Evolutionary conservation across 2,888 invertebrate species (phyloP).

Genomic region (Hydraecia micacea): DNA sequence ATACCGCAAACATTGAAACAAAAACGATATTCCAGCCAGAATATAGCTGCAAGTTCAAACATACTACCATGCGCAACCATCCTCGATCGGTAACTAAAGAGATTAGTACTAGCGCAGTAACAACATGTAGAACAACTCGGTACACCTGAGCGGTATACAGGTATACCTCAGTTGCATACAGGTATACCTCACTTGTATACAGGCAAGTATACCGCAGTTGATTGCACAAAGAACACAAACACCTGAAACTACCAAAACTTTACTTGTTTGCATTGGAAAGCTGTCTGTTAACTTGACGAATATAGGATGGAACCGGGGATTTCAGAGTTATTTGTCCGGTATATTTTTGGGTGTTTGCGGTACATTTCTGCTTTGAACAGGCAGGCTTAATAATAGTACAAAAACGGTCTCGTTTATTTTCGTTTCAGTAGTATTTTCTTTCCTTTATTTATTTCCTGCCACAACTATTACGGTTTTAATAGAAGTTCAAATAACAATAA

Average conservation of each 20-base stretch:
- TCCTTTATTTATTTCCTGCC: background rate
- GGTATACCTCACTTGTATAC: background rate
- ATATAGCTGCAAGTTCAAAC: background rate
- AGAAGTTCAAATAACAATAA: background rate
- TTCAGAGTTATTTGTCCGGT: slow-evolving; percentile 26
- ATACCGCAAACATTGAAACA: background rate
- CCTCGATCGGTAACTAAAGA: background rate
- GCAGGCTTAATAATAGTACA: background rate
- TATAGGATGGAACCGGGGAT: slow-evolving; percentile 5
- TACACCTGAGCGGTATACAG: background rate
- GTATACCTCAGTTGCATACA: background rate
- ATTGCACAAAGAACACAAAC: slow-evolving; percentile 67
- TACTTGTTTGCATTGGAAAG: slow-evolving; percentile 56
- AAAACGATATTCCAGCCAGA: background rate
- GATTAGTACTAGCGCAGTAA: slow-evolving; percentile 15
- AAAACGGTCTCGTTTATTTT: no score
- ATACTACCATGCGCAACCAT: no score
- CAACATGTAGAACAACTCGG: slow-evolving; percentile 8
- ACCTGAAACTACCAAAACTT: slow-evolving; percentile 53
- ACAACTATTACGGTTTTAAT: background rate
- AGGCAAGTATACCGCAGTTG: slow-evolving; percentile 39
- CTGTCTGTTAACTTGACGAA: slow-evolving; percentile 44
- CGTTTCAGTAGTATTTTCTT: background rate
- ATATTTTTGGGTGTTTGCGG: slow-evolving; percentile 21
- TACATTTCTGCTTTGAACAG: slow-evolving; percentile 9